These are phyloP conservation scores for Anas acuta DNA, from an alignment of 2,797 vertebrate species.

Conservation along the genomic window DNA sequence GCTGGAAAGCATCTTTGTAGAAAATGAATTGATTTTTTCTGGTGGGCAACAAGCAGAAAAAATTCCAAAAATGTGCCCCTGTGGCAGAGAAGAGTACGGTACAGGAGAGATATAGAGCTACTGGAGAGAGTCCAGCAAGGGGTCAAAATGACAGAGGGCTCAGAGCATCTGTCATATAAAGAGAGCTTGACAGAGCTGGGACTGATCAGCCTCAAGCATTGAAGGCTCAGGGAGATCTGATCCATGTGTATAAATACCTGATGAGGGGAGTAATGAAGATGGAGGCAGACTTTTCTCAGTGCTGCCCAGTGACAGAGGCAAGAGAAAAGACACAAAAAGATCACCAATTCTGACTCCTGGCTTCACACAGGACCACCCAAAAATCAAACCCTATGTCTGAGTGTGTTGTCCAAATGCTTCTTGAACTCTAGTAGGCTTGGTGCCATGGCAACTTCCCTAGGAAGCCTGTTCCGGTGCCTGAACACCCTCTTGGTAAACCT, in stretches of 20 bases:
- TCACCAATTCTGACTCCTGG: too few species aligned
- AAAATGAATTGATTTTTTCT: not conserved
- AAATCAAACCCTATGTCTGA: too few species aligned
- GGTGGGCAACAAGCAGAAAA: not conserved
- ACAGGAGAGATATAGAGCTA: not conserved
- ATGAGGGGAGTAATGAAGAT: not conserved
- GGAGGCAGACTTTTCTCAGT: not conserved
- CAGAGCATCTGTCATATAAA: not conserved
- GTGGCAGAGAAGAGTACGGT: not conserved
- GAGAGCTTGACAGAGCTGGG: not conserved
- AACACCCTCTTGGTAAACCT: too few species aligned
- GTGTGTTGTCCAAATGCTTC: too few species aligned
- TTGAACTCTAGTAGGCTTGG: too few species aligned
- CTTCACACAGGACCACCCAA: too few species aligned
- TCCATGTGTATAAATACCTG: not conserved
- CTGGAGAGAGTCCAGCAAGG: not conserved
- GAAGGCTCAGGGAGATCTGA: not conserved
- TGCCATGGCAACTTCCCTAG: too few species aligned
- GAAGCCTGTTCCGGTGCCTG: too few species aligned
- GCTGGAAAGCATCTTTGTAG: not conserved
- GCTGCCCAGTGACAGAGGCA: not conserved
- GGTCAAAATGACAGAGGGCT: not conserved
- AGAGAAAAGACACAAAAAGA: not conserved
- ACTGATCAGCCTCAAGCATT: not conserved
- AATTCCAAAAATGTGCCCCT: not conserved